Evolutionary conservation across 1,140 invertebrate genomes (phyloP), one percentile per base, ranked within the genome.

Genomic region (Musca vetustissima): DNA sequence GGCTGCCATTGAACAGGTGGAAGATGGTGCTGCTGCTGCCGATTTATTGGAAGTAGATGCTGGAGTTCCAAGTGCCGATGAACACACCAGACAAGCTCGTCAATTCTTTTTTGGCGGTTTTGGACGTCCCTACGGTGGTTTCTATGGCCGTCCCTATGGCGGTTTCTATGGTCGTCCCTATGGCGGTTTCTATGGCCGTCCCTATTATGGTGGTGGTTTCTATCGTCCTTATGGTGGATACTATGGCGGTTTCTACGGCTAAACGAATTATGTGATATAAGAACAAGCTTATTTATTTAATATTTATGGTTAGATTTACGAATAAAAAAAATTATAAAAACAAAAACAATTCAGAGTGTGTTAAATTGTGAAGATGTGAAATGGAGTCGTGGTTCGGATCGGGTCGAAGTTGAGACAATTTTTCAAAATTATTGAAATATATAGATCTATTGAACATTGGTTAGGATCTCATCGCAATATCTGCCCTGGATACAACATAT

Each of bases 111-210:
- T 17, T 19, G 64, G 21, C 19, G n/a, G n/a, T n/a, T 48, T 17
- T n/a, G 53, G 53, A 2, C 28, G 57, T 61, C 57, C 57, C 9
- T 61, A 57, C 24, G 32, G 32, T n/a, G 61, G 61, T 4, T 24
- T 11, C 14, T 36, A 48, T 32, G 28, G 59, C 14, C 59, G 59
- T n/a, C 59, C 59, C 25, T 64, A 64, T 43, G 59, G 59, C 28
- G 59, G 59, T 48, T 64, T 25, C 28, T 43, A 49, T 57, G 53
- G 53, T 57, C 66, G 66, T 15, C 49, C 64, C 25, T 49, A 21
- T 19, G 67, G 32, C 32, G 61, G 61, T 4, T 24, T 11, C 14
- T 36, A 48, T 32, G 28, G 59, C 14, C 59, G 59, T n/a, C 59
- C 59, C 25, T 64, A 64, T 43, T 28, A 28, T 15, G 59, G 59